A percentile compares a stretch with the other conserved stretches of the same genome.
phyloP scores from a whole-genome alignment of 2,113 vertebrate species.

The Smithornis capensis region DNA sequence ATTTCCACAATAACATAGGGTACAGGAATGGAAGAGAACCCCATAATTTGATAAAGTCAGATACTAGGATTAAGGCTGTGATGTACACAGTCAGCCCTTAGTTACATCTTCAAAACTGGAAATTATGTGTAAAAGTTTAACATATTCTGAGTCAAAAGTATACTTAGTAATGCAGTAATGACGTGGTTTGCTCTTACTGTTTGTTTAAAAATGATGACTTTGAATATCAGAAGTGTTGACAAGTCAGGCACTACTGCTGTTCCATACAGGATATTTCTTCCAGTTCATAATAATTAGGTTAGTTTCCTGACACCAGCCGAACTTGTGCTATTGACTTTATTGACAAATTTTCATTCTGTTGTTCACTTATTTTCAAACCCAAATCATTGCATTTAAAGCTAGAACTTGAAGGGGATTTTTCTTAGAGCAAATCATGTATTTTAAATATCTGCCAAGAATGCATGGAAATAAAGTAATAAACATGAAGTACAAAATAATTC shows the following conservation, averaged over 20 bases:
- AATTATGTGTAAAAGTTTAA: slow-evolving; percentile 54
- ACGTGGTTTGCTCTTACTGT: neutral
- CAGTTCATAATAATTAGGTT: slow-evolving; percentile 22
- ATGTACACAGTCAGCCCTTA: slow-evolving; percentile 36
- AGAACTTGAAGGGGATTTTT: slow-evolving; percentile 37
- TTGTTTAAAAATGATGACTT: neutral
- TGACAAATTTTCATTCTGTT: neutral
- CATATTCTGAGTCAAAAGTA: neutral
- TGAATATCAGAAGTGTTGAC: neutral
- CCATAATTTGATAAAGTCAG: slow-evolving; percentile 68
- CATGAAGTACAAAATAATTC: neutral
- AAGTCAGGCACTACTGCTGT: neutral
- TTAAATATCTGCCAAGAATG: slow-evolving; percentile 21
- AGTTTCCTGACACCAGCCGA: neutral
- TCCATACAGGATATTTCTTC: slow-evolving; percentile 19
- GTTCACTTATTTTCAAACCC: slow-evolving; percentile 30
- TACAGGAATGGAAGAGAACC: slow-evolving; percentile 67
- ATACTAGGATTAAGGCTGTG: slow-evolving; percentile 55
- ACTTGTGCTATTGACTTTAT: neutral
- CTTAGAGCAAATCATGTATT: slow-evolving; percentile 21
- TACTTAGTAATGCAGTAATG: neutral
- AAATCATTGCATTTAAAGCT: slow-evolving; percentile 35
- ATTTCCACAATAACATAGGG: slow-evolving; percentile 65
- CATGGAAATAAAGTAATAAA: neutral
- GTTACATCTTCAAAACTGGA: slow-evolving; percentile 41